Conservation (phyloP, 2,888 invertebrate genomes). For the Antheraea yamamai region DNA sequence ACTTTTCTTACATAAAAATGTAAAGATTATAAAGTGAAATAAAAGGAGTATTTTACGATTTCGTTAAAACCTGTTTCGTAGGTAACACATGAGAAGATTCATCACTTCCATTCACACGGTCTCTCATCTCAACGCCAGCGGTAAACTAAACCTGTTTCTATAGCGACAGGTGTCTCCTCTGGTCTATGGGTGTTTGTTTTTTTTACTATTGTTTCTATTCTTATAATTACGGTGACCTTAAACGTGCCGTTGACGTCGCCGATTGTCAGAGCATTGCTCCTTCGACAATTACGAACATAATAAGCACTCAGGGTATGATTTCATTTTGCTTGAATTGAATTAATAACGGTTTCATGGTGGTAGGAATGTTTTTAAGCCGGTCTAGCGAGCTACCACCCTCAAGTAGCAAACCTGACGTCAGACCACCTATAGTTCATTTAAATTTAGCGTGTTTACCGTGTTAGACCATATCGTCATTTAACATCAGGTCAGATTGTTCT, state of each 20-base stretch:
- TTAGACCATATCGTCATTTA: too few relatives aligned
- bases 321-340: slow-evolving; percentile 24
- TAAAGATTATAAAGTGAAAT: neutral
- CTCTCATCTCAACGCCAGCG: slow-evolving; percentile 43
- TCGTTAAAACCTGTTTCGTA: slow-evolving; percentile 54
- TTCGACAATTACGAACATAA: slow-evolving; percentile 10
- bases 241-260: slow-evolving; percentile 40
- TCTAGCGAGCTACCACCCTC: too few relatives aligned
- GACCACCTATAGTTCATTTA: too few relatives aligned
- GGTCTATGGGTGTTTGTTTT: slow-evolving; percentile 43
- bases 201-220: slow-evolving; percentile 40
- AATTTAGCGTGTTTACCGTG: too few relatives aligned
- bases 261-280: slow-evolving; percentile 9
- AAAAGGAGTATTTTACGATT: neutral
- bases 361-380: too few relatives aligned
- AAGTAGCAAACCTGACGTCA: too few relatives aligned
- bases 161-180: slow-evolving; percentile 68
- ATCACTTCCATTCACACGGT: slow-evolving; percentile 72
- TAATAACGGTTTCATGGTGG: slow-evolving; percentile 5
- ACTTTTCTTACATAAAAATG: neutral
- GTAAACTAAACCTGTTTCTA: slow-evolving; percentile 63
- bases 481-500: too few relatives aligned
- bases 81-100: slow-evolving; percentile 61
- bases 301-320: slow-evolving; percentile 20
- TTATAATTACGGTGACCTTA: slow-evolving; percentile 48